Base-by-base conservation (phyloP, 2,113 vertebrate genomes). In the Gymnorhina tibicen region DNA sequence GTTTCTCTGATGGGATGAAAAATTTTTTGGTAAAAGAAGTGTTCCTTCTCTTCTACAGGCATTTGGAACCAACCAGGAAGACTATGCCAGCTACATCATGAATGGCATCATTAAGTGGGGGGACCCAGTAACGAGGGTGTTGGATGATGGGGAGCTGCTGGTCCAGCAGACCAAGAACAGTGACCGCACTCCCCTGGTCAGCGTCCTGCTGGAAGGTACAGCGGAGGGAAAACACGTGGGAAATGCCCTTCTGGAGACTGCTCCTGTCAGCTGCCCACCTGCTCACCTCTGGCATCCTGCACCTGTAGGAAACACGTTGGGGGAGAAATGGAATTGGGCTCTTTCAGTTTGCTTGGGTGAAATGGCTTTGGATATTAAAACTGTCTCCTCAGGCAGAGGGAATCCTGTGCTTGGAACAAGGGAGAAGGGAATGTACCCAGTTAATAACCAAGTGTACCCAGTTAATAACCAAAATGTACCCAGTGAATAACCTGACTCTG, bases 131-230 rank as follows among this genome's bases (percentile, higher is more conserved):
- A 98, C 99, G 1, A 98, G 98, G 26, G 98, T 99, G 30, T 85
- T 99, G 73, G 99, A 99, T 78, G 99, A 99, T 30, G 99, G 99
- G 53, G 99, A 99, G 88, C 98, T 99, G 92, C 98, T 99, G 80
- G 99, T 99, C 6, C 99, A 99, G 88, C 99, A 99, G 91, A 99
- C 99, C 6, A 99, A 99, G 95, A 99, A 99, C 97, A 99, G 99
- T 11, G 99, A 99, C 81, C 99, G 99, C 20, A 99, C 99, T 0
- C 99, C 99, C 0, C 91, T 99, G 85, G 99, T 99, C 41, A 99
- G 99, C 83, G 99, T 99, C 56, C 98, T 99, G 8, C 97, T 99
- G 69, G 99, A 99, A 98, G 99, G 99, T 99, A 95, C 47, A 96
- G 30, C 52, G 14, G 17, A 6, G 73, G 44, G 20, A 11, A 20